Percentiles rank a stretch among this genome's conserved stretches.
These are phyloP conservation scores for Euzophera pinguis DNA, from an alignment of 2,888 invertebrate genomes.

Conservation along the genomic window DNA sequence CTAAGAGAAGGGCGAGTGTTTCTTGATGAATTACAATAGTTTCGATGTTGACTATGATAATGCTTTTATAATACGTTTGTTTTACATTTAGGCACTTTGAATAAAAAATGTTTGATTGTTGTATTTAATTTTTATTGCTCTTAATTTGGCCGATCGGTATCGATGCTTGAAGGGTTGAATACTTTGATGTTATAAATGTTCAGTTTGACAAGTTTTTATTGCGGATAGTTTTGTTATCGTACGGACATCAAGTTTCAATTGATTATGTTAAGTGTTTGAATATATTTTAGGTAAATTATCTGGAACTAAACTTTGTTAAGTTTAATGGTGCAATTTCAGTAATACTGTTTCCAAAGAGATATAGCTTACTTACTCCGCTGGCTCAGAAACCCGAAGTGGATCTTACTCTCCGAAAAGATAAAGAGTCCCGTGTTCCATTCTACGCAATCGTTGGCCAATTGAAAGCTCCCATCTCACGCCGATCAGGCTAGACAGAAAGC, in stretches of 20 bases:
- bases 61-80: slow-evolving; percentile 76
- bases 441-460: too few species aligned
- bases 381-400: too few species aligned
- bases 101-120: slow-evolving; percentile 72
- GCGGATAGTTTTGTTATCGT: background rate
- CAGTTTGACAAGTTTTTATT: slow-evolving; percentile 3
- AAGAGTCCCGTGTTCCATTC: too few species aligned
- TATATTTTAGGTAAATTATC: too few species aligned
- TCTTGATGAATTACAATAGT: slow-evolving; percentile 71
- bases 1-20: slow-evolving; percentile 58
- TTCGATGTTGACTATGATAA: slow-evolving; percentile 63
- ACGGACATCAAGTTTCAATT: background rate
- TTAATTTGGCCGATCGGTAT: slow-evolving; percentile 22
- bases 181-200: background rate
- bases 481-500: too few species aligned
- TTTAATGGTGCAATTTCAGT: too few species aligned
- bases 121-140: slow-evolving; percentile 34
- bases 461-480: too few species aligned
- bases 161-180: background rate
- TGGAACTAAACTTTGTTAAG: too few species aligned
- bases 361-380: too few species aligned
- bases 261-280: background rate
- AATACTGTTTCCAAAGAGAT: too few species aligned
- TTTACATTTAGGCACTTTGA: slow-evolving; percentile 58
- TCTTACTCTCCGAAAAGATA: too few species aligned